A percentile compares a stretch with the other conserved stretches of the same genome.
Conservation (phyloP, 2,888 invertebrate species). For the Marronus borbonicus region DNA sequence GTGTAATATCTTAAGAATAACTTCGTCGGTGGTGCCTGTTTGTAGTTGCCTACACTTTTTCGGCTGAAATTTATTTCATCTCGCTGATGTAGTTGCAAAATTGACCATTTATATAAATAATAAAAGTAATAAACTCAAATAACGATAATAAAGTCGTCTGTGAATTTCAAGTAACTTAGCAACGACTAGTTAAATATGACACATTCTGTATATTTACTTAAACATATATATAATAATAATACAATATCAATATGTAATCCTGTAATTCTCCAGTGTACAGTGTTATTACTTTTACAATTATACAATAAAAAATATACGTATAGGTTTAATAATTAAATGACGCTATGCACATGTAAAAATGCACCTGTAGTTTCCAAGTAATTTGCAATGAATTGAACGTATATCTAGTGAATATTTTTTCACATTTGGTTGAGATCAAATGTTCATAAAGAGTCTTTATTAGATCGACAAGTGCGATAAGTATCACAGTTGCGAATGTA, state of each 20-base stretch:
- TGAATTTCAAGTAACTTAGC: constrained; percentile 22
- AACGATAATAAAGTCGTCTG: constrained; percentile 21
- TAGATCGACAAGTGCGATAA: background rate
- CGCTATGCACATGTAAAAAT: constrained; percentile 44
- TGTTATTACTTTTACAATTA: constrained; percentile 58
- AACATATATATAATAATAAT: constrained; percentile 22
- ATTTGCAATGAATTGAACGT: constrained; percentile 30
- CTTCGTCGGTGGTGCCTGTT: constrained; percentile 21
- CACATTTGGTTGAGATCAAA: background rate
- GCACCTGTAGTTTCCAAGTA: constrained; percentile 29
- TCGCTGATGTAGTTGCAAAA: constrained; percentile 26
- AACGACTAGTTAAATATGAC: constrained; percentile 36
- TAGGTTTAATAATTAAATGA: constrained; percentile 47
- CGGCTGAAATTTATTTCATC: constrained; percentile 3
- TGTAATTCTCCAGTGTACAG: constrained; percentile 56
- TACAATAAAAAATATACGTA: constrained; percentile 29
- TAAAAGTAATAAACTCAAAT: constrained; percentile 25
- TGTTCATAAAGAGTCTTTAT: constrained; percentile 12
- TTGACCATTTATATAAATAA: constrained; percentile 26
- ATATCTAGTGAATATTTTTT: constrained; percentile 20
- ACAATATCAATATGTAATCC: constrained; percentile 23
- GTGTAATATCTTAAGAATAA: constrained; percentile 19
- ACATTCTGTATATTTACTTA: constrained; percentile 41
- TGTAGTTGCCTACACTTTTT: constrained; percentile 25
- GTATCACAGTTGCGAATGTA: constrained; percentile 4